Evolutionary conservation across 2,888 invertebrate genomes (phyloP), one percentile per base, ranked within the genome.

Genomic region (Cynaeus angustus): DNA sequence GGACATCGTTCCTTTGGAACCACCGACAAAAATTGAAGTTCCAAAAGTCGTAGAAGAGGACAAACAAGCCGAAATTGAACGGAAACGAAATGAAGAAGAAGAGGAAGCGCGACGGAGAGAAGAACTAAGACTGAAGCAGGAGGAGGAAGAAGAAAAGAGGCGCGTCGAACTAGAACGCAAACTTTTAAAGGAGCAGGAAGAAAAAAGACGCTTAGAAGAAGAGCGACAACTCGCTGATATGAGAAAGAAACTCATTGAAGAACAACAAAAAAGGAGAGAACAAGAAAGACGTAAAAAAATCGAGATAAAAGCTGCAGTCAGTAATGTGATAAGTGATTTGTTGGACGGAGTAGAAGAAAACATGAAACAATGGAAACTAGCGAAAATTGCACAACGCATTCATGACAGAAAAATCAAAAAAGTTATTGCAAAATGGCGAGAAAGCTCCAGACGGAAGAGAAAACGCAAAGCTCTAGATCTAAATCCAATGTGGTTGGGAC

Each of bases 401-500:
- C 78, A 79, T 38, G 80, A 81, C n/a, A 75, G 82, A 28, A 79
- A 81, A 37, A 71, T 88, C 1, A 73, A 80, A 10, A 83, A 84
- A 33, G 87, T 85, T 67, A 85, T 86, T 37, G 77, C 78, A 9
- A 81, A 83, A 33, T 90, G 90, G 90, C 83, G 83, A 16, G 79
- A 77, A 13, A 81, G 82, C 26, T 76, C 80, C 0, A 83, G 80
- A 38, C 85, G 85, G 66, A 85, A 84, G 72, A 78, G 85, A 13
- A 88, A 87, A 74, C 85, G 88, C 5, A 85, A 86, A 69, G 86
- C 88, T 0, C 82, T 90, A 30, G 87, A 88, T 53, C 85, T 85
- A 50, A 87, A 88, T 37, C 89, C 90, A 0, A 81, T 88, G 0
- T 89, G 89, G 87, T 79, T 88, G 10, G 86, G 86, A n/a, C 82